phyloP scores from a whole-genome alignment of 2,113 vertebrate genomes.

The Semicossyphus pulcher region DNA sequence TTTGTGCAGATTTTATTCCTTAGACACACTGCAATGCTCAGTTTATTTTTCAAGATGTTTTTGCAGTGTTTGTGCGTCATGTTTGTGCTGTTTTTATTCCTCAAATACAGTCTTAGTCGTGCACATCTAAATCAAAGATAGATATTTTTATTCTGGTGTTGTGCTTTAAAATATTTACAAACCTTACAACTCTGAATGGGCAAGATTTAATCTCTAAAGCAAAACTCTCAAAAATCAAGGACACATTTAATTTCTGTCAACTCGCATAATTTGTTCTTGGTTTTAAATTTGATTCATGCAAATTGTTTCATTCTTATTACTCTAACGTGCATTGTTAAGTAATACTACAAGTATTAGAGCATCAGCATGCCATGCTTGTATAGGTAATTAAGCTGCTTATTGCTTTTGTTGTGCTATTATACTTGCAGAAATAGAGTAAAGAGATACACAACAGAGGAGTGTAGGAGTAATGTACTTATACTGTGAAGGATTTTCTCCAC shows the following conservation, averaged over 20 bases:
- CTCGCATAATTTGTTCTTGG: not conserved
- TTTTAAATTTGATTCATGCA: not conserved
- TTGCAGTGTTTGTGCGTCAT: not conserved
- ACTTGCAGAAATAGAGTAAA: conserved; percentile 26
- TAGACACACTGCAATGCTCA: not conserved
- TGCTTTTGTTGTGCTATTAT: conserved; percentile 42
- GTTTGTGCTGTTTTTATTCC: not conserved
- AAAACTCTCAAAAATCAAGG: not conserved
- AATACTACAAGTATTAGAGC: not conserved
- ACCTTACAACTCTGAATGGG: not conserved
- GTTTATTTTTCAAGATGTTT: conserved; percentile 14
- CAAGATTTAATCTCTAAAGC: not conserved
- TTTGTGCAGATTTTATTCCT: not conserved
- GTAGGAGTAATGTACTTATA: conserved; percentile 42
- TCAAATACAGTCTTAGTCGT: not conserved
- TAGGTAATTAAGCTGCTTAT: conserved; percentile 45
- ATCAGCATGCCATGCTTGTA: conserved; percentile 21
- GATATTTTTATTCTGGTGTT: not conserved
- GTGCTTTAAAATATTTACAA: not conserved
- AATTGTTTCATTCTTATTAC: not conserved
- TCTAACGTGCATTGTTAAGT: not conserved
- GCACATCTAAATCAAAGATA: not conserved
- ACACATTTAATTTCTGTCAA: not conserved
- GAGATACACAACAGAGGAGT: conserved; percentile 25
- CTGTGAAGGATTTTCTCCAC: conserved; percentile 44